phyloP scores from a whole-genome alignment of 1,140 invertebrate species.

The Tribolium castaneum region DNA sequence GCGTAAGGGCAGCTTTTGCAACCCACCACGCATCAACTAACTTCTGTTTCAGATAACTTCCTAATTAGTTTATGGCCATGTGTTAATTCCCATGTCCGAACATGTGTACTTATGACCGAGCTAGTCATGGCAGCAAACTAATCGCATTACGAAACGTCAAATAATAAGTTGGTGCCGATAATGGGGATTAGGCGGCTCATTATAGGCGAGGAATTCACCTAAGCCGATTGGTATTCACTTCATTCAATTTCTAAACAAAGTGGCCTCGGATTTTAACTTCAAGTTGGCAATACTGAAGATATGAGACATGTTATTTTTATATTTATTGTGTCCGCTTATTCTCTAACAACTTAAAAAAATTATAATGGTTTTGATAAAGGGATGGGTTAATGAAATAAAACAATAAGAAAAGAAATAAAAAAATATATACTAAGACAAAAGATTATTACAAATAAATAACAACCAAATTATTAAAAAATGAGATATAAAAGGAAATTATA shows the following conservation, averaged over 20 bases:
- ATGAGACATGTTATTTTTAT: no score
- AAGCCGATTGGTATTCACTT: not conserved
- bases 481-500: no score
- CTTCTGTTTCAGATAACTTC: conserved; percentile 54
- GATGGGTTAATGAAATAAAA: no score
- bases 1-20: conserved; percentile 39
- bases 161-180: conserved; percentile 32
- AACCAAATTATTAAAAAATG: no score
- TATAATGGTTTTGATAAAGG: no score
- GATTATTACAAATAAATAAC: no score
- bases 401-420: no score
- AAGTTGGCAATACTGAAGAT: not conserved
- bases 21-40: conserved; percentile 46
- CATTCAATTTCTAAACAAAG: no score
- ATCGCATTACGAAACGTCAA: conserved; percentile 11
- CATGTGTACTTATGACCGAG: conserved; percentile 33
- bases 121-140: conserved; percentile 20
- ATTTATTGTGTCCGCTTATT: no score
- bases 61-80: conserved; percentile 56
- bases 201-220: not conserved
- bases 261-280: no score
- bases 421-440: no score
- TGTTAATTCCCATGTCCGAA: conserved; percentile 53
- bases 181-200: conserved; percentile 4
- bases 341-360: no score